Percentiles rank a stretch among this genome's conserved stretches.
Evolutionary conservation across 2,797 vertebrate genomes (phyloP).

Genomic region (Propithecus perrieri): DNA sequence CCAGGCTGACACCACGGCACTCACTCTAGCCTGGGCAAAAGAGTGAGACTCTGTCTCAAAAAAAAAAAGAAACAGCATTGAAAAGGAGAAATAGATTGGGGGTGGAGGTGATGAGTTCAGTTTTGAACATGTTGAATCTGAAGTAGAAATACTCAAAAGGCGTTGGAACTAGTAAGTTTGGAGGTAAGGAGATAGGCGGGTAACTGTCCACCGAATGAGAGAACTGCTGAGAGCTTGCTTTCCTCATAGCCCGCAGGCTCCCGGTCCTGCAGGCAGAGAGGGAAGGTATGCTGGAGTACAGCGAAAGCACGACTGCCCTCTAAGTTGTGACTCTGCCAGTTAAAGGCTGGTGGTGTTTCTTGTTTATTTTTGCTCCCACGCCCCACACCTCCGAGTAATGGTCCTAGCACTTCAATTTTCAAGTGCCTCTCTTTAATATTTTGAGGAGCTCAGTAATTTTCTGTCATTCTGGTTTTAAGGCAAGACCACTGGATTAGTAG

Average conservation of each 20-base stretch:
- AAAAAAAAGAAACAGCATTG: background rate
- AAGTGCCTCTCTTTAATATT: background rate
- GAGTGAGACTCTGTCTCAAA: too few relatives aligned
- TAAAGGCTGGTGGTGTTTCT: background rate
- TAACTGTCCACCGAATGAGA: background rate
- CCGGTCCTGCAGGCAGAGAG: background rate
- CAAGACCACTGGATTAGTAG: background rate
- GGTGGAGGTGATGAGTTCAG: background rate
- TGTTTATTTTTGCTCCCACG: background rate
- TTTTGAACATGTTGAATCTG: background rate
- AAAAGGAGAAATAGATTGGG: background rate
- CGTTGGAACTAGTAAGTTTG: background rate
- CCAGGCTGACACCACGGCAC: too few relatives aligned
- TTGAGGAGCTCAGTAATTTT: background rate
- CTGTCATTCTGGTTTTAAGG: background rate
- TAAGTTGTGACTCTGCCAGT: background rate
- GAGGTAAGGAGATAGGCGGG: background rate
- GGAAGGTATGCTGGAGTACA: too few relatives aligned
- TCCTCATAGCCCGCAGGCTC: background rate
- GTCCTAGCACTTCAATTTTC: background rate
- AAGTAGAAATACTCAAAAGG: background rate
- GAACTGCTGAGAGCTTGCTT: background rate
- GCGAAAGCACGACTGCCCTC: background rate
- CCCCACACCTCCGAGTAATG: background rate
- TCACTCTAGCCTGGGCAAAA: too few relatives aligned